A percentile compares a stretch with the other conserved stretches of the same genome.
Conservation (phyloP, 1,140 invertebrate species). For the Drosophila punjabiensis region DNA sequence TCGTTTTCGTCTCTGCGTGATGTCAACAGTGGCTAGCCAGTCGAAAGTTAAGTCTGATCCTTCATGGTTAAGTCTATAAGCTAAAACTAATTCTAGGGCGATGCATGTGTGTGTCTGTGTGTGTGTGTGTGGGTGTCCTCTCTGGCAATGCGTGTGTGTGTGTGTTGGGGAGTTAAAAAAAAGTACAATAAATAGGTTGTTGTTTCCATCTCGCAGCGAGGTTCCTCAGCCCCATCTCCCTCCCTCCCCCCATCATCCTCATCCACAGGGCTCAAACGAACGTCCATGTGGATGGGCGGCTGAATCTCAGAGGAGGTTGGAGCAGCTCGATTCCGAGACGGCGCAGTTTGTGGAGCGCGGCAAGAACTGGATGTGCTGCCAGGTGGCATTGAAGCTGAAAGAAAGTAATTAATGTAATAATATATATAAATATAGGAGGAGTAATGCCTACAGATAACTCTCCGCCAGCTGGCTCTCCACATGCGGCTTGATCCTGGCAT, state of each 20-base stretch:
- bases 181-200: slow-evolving; percentile 77
- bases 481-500: slow-evolving; percentile 80
- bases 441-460: slow-evolving; percentile 65
- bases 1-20: slow-evolving; percentile 20
- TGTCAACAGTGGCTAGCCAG: slow-evolving; percentile 52
- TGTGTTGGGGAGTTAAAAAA: slow-evolving; percentile 59
- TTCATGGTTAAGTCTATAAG: slow-evolving; percentile 30
- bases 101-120: slow-evolving; percentile 15
- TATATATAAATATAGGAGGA: not conserved
- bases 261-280: slow-evolving; percentile 39
- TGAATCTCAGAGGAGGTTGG: slow-evolving; percentile 72
- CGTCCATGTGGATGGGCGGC: slow-evolving; percentile 19
- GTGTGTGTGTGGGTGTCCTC: slow-evolving; percentile 27
- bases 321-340: slow-evolving; percentile 66
- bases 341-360: slow-evolving; percentile 76
- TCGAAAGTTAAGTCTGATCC: slow-evolving; percentile 35
- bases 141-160: slow-evolving; percentile 36
- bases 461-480: slow-evolving; percentile 78
- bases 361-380: slow-evolving; percentile 83
- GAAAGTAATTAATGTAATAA: not conserved
- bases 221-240: not conserved
- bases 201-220: slow-evolving; percentile 34
- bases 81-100: slow-evolving; percentile 42
- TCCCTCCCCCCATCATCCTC: slow-evolving; percentile 16
- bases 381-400: slow-evolving; percentile 81